phyloP scores from a whole-genome alignment of 2,888 invertebrate genomes.

The Troglohyphantes excavatus region DNA sequence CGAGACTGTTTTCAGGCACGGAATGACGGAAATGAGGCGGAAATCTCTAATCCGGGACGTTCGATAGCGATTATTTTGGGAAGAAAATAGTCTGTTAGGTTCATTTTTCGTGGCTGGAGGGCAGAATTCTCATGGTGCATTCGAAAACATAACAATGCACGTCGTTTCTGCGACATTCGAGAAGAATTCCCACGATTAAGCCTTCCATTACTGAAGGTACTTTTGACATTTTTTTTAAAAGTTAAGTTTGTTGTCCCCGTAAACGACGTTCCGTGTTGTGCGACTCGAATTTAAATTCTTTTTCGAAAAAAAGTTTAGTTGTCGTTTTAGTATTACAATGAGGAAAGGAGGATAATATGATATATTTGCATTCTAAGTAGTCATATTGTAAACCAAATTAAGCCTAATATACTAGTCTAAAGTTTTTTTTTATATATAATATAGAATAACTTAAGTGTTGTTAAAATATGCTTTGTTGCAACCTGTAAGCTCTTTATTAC shows the following conservation, averaged over 20 bases:
- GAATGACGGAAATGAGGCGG: conserved; percentile 44
- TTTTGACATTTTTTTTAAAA: conserved; percentile 18
- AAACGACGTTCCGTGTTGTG: background rate
- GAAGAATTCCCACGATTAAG: conserved; percentile 41
- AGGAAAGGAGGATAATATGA: too few relatives aligned
- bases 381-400: too few relatives aligned
- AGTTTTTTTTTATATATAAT: too few relatives aligned
- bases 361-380: too few relatives aligned
- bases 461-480: too few relatives aligned
- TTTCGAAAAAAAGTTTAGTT: too few relatives aligned
- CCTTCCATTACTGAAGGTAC: conserved; percentile 30
- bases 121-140: conserved; percentile 2
- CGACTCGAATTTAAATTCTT: too few relatives aligned
- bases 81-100: conserved; percentile 8
- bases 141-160: conserved; percentile 19
- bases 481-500: too few relatives aligned
- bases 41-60: conserved; percentile 49
- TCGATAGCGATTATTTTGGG: conserved; percentile 28
- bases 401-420: too few relatives aligned
- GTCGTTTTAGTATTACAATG: too few relatives aligned
- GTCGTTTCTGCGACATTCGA: conserved; percentile 39
- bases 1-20: conserved; percentile 1
- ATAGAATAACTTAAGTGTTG: too few relatives aligned
- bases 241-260: conserved; percentile 37
- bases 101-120: conserved; percentile 37